These are phyloP conservation scores for Neosilurus mollespiculum DNA, from an alignment of 2,797 vertebrate species.

Conservation along the genomic window DNA sequence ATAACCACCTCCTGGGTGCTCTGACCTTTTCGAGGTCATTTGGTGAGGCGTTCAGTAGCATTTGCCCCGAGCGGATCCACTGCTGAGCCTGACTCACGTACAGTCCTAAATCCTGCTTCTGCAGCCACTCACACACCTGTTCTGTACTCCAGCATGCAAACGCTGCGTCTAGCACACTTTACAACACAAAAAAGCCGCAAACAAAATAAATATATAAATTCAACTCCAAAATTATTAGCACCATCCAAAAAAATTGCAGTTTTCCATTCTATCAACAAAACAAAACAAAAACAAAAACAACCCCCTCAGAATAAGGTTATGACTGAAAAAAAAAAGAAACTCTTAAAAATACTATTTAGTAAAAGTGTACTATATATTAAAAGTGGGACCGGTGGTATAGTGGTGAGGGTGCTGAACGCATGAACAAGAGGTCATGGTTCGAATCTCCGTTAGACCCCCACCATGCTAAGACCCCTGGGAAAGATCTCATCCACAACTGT, in stretches of 20 bases:
- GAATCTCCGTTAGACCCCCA: too few species aligned
- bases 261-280: neutral
- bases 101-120: slow-evolving; percentile 87
- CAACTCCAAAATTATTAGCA: neutral
- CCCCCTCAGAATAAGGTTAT: too few species aligned
- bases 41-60: slow-evolving; percentile 87
- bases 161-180: slow-evolving; percentile 80
- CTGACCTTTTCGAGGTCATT: slow-evolving; percentile 92
- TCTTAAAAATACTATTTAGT: neutral
- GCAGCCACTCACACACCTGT: slow-evolving; percentile 89
- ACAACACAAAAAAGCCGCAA: neutral
- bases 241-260: neutral
- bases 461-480: too few species aligned
- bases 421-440: too few species aligned
- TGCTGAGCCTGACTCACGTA: slow-evolving; percentile 79
- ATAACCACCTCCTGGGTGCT: neutral
- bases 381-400: too few species aligned
- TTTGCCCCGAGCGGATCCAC: slow-evolving; percentile 91
- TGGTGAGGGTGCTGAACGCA: too few species aligned
- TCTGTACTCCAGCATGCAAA: slow-evolving; percentile 91
- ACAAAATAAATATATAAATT: neutral
- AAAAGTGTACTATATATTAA: too few species aligned
- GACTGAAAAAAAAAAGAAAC: neutral
- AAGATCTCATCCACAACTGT: too few species aligned
- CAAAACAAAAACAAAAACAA: too few species aligned